Base-by-base conservation (phyloP, 2,888 invertebrate genomes). In the Ernsta delagoae region DNA sequence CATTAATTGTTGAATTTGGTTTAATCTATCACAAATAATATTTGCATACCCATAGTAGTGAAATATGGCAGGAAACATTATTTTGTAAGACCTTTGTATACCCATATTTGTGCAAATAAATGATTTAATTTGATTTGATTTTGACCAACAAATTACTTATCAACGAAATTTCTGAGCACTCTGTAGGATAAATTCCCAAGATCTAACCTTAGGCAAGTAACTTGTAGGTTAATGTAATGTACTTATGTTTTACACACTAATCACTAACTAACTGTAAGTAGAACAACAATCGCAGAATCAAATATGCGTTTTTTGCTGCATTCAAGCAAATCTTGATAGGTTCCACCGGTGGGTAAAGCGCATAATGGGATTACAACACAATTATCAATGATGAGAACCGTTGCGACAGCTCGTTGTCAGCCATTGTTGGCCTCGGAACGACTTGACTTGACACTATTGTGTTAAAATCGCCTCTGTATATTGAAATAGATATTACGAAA, bases 281-380 rank as follows among this genome's bases (percentile, higher is more conserved):
- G 48, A 65, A 48, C 65, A 65, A 57, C 64, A 64, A 50, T 65
- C 45, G 50, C 39, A 24, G 41, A n/a, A 41, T 53, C 41, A 39
- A 60, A 41, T 59, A 48, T 39, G 34, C 24, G 34, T 60, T 66
- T 60, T 66, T 65, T 65, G 54, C 48, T 65, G 8, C 41, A 41
- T 41, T 65, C 59, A 71, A 65, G 50, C 53, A 66, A 75, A 89
- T 89, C 87, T 87, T 85, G 85, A 88, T 89, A 82, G 79, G 75
- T 78, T 59, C 31, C 59, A 60, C 53, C 82, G 85, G 87, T 89
- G 87, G 85, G 87, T 86, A 87, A 84, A 83, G 79, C 83, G 82
- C 81, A 88, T 88, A 89, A 89, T 90, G 81, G 83, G 77, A 83
- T 90, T 90, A 84, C 89, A 81, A 88, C 85, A 90, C 85, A 79